Evolutionary conservation across 1,140 invertebrate genomes (phyloP).

Genomic region (Aleiodes sp.): DNA sequence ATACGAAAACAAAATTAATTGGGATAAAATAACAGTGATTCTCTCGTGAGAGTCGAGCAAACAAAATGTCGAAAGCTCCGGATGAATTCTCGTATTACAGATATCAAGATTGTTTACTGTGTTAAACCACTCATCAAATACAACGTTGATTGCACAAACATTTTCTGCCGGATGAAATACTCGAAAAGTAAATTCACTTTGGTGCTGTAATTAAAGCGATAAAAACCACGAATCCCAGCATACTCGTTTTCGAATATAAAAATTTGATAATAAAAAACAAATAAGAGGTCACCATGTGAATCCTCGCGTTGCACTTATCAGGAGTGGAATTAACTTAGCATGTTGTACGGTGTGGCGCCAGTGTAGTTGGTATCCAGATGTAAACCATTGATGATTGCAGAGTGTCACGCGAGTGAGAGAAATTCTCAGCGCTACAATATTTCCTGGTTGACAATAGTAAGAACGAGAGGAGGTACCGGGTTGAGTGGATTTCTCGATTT

Average conservation of each 20-base stretch:
- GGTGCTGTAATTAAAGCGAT: neutral
- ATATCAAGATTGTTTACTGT: constrained; percentile 6
- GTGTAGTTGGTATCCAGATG: neutral
- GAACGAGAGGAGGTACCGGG: too few relatives aligned
- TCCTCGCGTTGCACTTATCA: neutral
- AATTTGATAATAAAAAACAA: neutral
- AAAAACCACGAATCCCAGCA: neutral
- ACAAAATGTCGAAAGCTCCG: neutral
- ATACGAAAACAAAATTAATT: too few relatives aligned
- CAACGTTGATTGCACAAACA: neutral
- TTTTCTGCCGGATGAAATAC: neutral
- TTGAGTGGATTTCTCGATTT: too few relatives aligned
- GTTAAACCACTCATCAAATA: neutral
- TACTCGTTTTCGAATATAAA: too few relatives aligned
- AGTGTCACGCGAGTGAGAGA: constrained; percentile 2
- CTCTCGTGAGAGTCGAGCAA: neutral
- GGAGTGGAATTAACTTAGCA: constrained; percentile 10
- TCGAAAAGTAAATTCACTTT: neutral
- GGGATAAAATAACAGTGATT: too few relatives aligned
- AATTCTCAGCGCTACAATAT: neutral
- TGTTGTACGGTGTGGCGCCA: neutral
- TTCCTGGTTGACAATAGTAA: neutral
- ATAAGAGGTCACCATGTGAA: neutral
- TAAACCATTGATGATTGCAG: constrained; percentile 7
- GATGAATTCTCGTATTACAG: neutral